These are phyloP conservation scores for Ochropleura leucogaster DNA, from an alignment of 2,888 invertebrate genomes.

Conservation along the genomic window DNA sequence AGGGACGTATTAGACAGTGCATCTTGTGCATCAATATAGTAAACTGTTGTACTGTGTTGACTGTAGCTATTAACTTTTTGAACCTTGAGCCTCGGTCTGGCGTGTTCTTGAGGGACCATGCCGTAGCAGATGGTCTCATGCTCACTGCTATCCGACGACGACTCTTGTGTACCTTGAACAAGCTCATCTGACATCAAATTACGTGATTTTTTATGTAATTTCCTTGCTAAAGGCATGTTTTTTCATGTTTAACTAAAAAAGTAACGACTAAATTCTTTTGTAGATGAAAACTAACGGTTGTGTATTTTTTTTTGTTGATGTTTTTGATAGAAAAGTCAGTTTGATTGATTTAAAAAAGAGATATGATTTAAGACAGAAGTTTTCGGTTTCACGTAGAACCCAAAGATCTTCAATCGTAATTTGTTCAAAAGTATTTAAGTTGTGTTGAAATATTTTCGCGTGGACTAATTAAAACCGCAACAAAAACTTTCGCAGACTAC, in stretches of 20 bases:
- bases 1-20: conserved; percentile 61
- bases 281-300: background rate
- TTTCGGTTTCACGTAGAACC: conserved; percentile 40
- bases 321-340: conserved; percentile 33
- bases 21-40: background rate
- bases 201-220: background rate
- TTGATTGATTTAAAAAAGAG: conserved; percentile 3
- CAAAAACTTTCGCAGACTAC: too few relatives aligned
- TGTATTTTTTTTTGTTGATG: conserved; percentile 28
- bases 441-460: background rate
- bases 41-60: too few relatives aligned
- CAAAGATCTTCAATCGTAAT: background rate
- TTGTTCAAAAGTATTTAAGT: background rate
- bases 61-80: conserved; percentile 2
- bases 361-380: background rate
- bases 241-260: background rate
- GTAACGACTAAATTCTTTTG: background rate
- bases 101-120: conserved; percentile 63
- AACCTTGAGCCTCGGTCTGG: conserved; percentile 33
- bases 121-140: conserved; percentile 27
- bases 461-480: background rate
- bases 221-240: background rate
- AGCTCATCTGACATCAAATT: background rate
- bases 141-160: conserved; percentile 44
- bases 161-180: conserved; percentile 11